Evolutionary conservation across 2,797 vertebrate species (phyloP).

Genomic region (Poliocrania exsul): DNA sequence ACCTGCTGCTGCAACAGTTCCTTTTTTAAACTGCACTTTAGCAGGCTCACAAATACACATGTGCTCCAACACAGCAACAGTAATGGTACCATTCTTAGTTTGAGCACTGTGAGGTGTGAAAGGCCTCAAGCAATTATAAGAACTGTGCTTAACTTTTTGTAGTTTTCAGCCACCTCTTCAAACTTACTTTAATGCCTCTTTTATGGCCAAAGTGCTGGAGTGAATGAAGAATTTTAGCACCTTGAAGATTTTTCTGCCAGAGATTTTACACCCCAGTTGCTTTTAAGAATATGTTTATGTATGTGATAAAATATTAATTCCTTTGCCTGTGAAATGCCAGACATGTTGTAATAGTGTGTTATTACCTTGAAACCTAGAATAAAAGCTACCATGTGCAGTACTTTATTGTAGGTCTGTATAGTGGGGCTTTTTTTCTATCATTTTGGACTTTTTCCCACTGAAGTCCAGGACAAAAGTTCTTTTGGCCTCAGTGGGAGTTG

Average conservation of each 20-base stretch:
- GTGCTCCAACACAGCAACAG: neutral
- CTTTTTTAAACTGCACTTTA: neutral
- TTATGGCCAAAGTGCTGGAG: neutral
- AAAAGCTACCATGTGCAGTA: slow-evolving; percentile 41
- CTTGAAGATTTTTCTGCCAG: slow-evolving; percentile 22
- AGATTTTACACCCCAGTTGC: slow-evolving; percentile 41
- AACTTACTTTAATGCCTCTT: slow-evolving; percentile 14
- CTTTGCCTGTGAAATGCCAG: slow-evolving; percentile 47
- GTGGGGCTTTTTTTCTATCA: neutral
- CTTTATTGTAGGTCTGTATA: neutral
- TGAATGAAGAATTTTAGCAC: slow-evolving; percentile 41
- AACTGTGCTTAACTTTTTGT: neutral
- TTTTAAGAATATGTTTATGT: slow-evolving; percentile 58
- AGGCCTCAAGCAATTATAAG: neutral
- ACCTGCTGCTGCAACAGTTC: neutral
- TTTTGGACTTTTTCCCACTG: neutral
- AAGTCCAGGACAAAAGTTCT: slow-evolving; percentile 4
- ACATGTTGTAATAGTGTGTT: slow-evolving; percentile 59
- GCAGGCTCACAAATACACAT: neutral
- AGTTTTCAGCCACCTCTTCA: neutral
- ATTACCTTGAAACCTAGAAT: slow-evolving; percentile 32
- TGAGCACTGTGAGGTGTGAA: neutral
- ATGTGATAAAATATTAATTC: slow-evolving; percentile 57
- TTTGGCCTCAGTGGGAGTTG: neutral
- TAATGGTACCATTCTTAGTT: neutral